Conservation (phyloP, 1,140 invertebrate genomes). For the Acromyrmex charruanus region DNA sequence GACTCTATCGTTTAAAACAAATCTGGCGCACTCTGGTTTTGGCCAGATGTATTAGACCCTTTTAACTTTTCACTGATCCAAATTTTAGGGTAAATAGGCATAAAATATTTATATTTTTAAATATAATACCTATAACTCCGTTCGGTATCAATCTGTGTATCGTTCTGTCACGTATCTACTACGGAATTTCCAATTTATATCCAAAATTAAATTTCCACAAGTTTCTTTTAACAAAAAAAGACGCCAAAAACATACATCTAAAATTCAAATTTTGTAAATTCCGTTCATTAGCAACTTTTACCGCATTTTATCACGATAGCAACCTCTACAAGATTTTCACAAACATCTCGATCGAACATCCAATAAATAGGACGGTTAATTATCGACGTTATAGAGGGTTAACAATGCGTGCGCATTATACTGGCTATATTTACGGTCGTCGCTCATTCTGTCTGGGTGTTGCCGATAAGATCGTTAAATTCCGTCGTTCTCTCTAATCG, state of each 20-base stretch:
- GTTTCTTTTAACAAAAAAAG: not conserved
- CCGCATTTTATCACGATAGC: not conserved
- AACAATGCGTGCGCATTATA: not conserved
- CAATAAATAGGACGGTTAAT: constrained; percentile 28
- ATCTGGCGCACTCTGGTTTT: constrained; percentile 36
- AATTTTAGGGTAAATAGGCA: not conserved
- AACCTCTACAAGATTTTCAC: not conserved
- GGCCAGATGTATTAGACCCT: constrained; percentile 22
- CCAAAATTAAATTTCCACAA: no score
- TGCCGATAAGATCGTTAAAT: constrained; percentile 49
- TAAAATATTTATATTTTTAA: not conserved
- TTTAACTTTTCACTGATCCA: not conserved
- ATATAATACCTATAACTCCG: no score
- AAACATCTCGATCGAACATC: constrained; percentile 17
- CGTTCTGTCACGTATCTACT: no score
- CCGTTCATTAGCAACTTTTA: not conserved
- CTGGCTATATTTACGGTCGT: constrained; percentile 11
- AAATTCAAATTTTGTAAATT: not conserved
- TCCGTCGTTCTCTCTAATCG: constrained; percentile 36
- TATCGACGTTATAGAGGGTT: not conserved
- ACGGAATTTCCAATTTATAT: no score
- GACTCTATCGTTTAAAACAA: constrained; percentile 51
- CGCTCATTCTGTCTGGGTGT: constrained; percentile 14
- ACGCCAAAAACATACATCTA: not conserved
- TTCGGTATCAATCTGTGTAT: no score